A percentile compares a stretch with the other conserved stretches of the same genome.
Evolutionary conservation across 2,797 vertebrate species (phyloP).

Genomic region (Falco berigora): DNA sequence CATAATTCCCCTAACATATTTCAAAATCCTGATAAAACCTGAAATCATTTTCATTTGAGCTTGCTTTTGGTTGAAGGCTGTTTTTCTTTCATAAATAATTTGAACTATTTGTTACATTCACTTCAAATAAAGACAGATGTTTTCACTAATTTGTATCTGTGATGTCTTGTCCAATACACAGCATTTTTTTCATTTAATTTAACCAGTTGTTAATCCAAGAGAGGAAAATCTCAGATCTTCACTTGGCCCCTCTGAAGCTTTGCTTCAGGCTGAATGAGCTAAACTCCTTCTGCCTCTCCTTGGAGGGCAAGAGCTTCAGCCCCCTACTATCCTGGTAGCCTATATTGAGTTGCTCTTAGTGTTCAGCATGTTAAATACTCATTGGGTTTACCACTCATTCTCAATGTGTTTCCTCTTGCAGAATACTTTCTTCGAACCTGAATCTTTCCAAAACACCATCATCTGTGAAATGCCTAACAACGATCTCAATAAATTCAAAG

Average conservation of each 20-base stretch:
- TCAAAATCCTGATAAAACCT: background rate
- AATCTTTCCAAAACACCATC: constrained; percentile 78
- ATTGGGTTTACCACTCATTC: background rate
- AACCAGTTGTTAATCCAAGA: background rate
- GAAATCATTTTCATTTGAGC: background rate
- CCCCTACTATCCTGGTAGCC: background rate
- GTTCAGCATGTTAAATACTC: background rate
- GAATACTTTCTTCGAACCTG: constrained; percentile 79
- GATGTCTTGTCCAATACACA: background rate
- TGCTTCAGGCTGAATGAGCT: background rate
- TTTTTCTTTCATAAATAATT: background rate
- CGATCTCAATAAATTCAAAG: constrained; percentile 89
- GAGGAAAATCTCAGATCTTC: background rate
- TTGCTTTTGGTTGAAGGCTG: background rate
- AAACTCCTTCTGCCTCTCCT: background rate
- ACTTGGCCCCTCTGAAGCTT: background rate
- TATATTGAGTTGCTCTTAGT: background rate
- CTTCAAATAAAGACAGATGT: background rate
- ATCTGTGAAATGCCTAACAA: constrained; percentile 89
- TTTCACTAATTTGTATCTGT: background rate
- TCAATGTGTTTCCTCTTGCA: constrained; percentile 50
- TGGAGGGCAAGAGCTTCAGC: background rate
- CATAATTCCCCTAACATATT: background rate
- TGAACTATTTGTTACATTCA: background rate
- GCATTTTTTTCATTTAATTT: background rate